Conservation (phyloP, 2,888 invertebrate species). For the Salticus scenicus region DNA sequence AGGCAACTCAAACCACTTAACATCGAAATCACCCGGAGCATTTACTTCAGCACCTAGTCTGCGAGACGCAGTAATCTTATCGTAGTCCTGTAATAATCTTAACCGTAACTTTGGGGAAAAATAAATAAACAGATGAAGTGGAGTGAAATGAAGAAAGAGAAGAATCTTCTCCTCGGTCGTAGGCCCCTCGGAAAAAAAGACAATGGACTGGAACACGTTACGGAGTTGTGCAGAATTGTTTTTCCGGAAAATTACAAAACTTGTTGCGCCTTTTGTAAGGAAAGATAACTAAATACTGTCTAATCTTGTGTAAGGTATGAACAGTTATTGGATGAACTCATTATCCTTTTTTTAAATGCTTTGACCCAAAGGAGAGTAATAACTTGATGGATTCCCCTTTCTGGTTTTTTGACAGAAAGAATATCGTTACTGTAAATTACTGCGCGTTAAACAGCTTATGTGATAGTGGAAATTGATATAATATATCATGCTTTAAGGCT, state of each 20-base stretch:
- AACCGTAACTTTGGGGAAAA: conserved; percentile 53
- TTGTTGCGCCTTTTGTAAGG: conserved; percentile 52
- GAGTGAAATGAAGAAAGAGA: conserved; percentile 41
- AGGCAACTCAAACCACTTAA: conserved; percentile 27
- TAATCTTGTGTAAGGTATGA: background rate
- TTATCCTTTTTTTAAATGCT: background rate
- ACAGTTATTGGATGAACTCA: background rate
- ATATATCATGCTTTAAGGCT: no score
- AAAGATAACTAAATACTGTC: background rate
- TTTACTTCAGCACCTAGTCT: conserved; percentile 32
- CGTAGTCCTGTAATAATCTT: conserved; percentile 60
- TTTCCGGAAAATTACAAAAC: conserved; percentile 60
- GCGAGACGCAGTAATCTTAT: conserved; percentile 10
- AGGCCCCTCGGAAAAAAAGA: conserved; percentile 46
- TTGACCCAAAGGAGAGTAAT: background rate
- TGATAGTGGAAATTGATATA: no score
- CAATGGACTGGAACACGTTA: conserved; percentile 63
- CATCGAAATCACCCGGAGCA: conserved; percentile 10
- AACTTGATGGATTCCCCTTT: background rate
- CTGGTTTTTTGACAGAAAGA: background rate
- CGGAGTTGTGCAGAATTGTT: conserved; percentile 22
- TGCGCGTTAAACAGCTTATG: no score
- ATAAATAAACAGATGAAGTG: conserved; percentile 26
- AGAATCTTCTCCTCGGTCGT: conserved; percentile 53
- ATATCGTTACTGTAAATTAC: background rate